These are phyloP conservation scores for Asobara japonica DNA, from an alignment of 1,140 invertebrate genomes.

Conservation along the genomic window DNA sequence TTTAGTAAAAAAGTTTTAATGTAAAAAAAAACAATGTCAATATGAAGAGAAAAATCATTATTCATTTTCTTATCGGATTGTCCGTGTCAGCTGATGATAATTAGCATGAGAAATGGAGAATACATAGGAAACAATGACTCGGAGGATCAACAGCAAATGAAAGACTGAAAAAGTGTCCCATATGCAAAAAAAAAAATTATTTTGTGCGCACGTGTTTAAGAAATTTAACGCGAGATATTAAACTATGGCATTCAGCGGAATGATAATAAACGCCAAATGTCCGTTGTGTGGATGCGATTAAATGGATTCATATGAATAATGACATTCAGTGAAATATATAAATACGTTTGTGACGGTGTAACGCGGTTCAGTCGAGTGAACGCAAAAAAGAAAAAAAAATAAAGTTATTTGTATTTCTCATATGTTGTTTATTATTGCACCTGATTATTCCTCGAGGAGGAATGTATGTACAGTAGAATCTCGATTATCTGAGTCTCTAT, in stretches of 20 bases:
- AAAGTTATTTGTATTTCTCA: constrained; percentile 14
- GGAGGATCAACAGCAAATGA: constrained; percentile 16
- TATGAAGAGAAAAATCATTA: not conserved
- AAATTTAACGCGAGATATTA: not conserved
- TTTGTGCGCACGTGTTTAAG: constrained; percentile 2
- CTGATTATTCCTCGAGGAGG: too few species aligned
- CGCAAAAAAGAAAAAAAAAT: not conserved
- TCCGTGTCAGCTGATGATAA: not conserved
- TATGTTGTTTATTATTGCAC: not conserved
- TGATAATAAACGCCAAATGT: constrained; percentile 12
- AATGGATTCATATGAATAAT: not conserved
- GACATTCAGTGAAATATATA: not conserved
- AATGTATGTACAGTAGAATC: too few species aligned
- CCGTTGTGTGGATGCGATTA: not conserved
- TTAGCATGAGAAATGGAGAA: not conserved
- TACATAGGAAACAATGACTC: not conserved
- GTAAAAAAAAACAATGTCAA: not conserved
- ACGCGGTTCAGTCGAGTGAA: not conserved
- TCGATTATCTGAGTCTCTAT: too few species aligned
- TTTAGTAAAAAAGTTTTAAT: not conserved
- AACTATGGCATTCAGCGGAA: not conserved
- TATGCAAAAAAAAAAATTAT: constrained; percentile 12
- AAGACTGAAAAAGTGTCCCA: constrained; percentile 16
- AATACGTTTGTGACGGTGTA: constrained; percentile 10
- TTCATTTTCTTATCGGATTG: not conserved